Conservation (phyloP, 2,888 invertebrate species). For the Lycophotia porphyrea region DNA sequence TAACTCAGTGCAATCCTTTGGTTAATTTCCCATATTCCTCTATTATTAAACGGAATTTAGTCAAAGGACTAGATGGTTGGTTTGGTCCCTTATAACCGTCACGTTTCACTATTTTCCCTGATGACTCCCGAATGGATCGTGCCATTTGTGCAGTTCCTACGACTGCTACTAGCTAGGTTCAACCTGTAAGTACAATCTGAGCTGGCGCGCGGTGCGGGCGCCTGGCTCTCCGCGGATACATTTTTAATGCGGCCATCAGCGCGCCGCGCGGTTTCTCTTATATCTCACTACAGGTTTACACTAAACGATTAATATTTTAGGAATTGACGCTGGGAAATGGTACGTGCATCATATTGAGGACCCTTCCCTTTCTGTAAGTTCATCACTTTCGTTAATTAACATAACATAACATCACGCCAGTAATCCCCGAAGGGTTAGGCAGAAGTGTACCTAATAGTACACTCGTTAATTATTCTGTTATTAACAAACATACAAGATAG, state of each 20-base stretch:
- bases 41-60: no score
- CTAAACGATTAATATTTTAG: constrained; percentile 16
- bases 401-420: no score
- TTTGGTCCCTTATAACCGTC: no score
- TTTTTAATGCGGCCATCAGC: constrained; percentile 40
- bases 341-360: not conserved
- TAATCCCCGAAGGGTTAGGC: no score
- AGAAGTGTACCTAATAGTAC: no score
- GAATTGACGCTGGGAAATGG: not conserved
- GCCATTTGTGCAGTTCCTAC: not conserved
- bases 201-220: not conserved
- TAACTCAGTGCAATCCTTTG: no score
- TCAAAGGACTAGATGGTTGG: no score
- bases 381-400: not conserved
- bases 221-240: constrained; percentile 14
- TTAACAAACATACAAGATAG: not conserved
- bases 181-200: not conserved
- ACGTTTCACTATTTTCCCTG: not conserved
- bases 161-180: not conserved
- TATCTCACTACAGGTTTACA: constrained; percentile 5
- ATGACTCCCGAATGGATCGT: not conserved
- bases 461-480: not conserved
- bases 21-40: no score
- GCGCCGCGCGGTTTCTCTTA: constrained; percentile 5
- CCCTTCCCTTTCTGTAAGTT: not conserved